phyloP scores from a whole-genome alignment of 2,797 vertebrate species.

The Sebastes taczanowskii region DNA sequence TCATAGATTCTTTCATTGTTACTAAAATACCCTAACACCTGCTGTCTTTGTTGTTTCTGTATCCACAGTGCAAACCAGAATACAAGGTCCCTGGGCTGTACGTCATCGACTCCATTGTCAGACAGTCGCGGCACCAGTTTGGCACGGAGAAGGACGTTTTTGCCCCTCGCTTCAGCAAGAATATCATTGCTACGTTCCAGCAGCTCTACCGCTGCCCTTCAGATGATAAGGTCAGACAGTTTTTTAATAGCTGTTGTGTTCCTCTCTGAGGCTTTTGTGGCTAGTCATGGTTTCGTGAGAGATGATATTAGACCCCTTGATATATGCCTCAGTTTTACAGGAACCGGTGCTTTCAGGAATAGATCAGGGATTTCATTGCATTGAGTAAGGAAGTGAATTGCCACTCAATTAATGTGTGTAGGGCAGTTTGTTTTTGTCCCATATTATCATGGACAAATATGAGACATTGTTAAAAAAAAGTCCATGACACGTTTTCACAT shows the following conservation, averaged over 20 bases:
- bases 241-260: constrained; percentile 16
- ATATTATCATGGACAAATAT: neutral
- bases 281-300: neutral
- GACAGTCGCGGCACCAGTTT: constrained; percentile 98
- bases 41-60: constrained; percentile 1
- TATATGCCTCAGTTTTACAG: neutral
- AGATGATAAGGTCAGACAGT: constrained; percentile 92
- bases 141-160: constrained; percentile 98
- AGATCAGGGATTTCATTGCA: neutral
- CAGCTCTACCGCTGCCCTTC: constrained; percentile 97
- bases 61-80: constrained; percentile 94
- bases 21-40: neutral
- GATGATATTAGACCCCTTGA: neutral
- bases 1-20: neutral
- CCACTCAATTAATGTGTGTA: neutral
- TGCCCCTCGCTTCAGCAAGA: constrained; percentile 99
- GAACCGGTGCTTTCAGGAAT: neutral
- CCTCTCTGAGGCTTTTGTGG: neutral
- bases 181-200: constrained; percentile 97
- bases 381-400: neutral
- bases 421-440: neutral
- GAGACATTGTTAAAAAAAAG: neutral
- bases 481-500: neutral
- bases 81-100: constrained; percentile 99
- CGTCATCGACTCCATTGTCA: constrained; percentile 97